Evolutionary conservation across 1,140 invertebrate genomes (phyloP), one percentile per base, ranked within the genome.

Genomic region (Pseudomyrmex cubaensis): DNA sequence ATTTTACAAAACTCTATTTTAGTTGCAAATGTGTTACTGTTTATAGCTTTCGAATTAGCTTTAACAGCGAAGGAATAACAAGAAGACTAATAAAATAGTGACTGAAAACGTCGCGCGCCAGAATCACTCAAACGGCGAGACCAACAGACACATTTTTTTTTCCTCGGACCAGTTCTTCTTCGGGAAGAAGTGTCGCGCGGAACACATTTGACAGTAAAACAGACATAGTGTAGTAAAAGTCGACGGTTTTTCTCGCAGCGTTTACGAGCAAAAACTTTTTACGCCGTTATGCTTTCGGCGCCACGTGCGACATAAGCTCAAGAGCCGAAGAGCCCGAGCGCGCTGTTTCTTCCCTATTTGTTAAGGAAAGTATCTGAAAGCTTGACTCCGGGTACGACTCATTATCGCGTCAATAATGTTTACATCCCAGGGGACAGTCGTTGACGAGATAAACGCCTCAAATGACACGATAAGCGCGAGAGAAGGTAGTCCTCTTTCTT

Each of bases 401-500:
- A 78, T 80, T 89, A 89, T 89, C 88, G 87, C 67, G 77, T 88
- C 85, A 89, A 85, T 89, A 87, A 89, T 89, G 88, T 89, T 89
- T 85, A 89, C 88, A 89, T 83, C 82, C 35, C 56, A 48, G 77
- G 22, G 76, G 73, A 89, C 77, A 78, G 85, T 73, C 88, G 88
- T 89, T 78, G 85, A 85, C 70, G 85, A 89, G 88, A 89, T 89
- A 89, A 89, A 89, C 85, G 73, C 35, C 17, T 82, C 64, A 75
- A 87, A 83, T 83, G 85, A 85, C 87, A 89, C 88, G 88, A 89
- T 89, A 89, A 89, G 82, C 82, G n/a, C 62, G 57, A 22, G 54
- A 63, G 73, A 22, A 52, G 66, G 59, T 74, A 61, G 62, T 64
- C 10, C 10, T 20, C 50, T 63, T 15, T 44, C 10, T 52, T 46